phyloP scores from a whole-genome alignment of 1,140 invertebrate species.

The Trichonephila inaurata region DNA sequence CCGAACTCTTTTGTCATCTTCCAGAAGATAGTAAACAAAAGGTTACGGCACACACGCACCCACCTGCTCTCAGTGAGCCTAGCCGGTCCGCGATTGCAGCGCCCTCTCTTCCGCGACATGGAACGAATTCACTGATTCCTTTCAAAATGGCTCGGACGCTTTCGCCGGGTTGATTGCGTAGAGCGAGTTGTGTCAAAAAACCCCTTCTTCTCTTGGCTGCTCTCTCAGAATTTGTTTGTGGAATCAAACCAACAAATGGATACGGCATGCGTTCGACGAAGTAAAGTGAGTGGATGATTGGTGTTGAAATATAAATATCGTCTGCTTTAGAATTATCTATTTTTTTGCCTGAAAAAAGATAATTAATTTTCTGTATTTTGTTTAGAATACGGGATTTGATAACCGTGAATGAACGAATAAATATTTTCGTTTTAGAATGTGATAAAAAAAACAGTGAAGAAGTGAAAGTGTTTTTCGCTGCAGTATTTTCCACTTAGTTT shows the following conservation, averaged over 20 bases:
- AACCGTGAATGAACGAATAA: not conserved
- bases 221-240: conserved; percentile 21
- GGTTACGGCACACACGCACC: conserved; percentile 47
- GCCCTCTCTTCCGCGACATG: conserved; percentile 52
- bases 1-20: not conserved
- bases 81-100: conserved; percentile 48
- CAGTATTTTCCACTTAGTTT: not conserved
- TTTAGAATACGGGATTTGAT: not conserved
- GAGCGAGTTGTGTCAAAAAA: not conserved
- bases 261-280: not conserved
- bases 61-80: conserved; percentile 59
- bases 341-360: not conserved
- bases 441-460: not conserved
- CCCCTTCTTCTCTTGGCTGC: not conserved
- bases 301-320: not conserved
- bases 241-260: conserved; percentile 7
- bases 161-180: conserved; percentile 49
- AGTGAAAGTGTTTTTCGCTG: not conserved
- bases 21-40: conserved; percentile 16
- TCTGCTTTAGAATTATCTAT: not conserved
- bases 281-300: conserved; percentile 37
- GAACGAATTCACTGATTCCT: not conserved
- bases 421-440: not conserved
- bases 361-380: not conserved
- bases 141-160: conserved; percentile 72